Evolutionary conservation across 2,797 vertebrate species (phyloP).

Genomic region (Neosalanx taihuensis): DNA sequence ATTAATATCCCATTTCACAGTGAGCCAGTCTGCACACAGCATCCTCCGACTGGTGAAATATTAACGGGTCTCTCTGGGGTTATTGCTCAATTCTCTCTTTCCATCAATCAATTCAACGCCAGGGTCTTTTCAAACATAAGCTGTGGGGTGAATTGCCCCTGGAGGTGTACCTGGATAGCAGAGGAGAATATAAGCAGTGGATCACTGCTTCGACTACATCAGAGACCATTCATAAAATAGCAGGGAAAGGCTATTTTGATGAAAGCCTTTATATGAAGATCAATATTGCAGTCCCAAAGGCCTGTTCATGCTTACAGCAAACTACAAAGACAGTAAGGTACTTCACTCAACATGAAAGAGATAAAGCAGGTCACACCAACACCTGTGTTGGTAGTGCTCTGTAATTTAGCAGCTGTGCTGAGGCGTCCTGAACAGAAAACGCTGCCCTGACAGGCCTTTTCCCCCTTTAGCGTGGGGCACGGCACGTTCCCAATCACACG

Average conservation of each 20-base stretch:
- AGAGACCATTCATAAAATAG: not conserved
- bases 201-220: slow-evolving; percentile 31
- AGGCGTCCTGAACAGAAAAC: not conserved
- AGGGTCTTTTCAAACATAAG: slow-evolving; percentile 15
- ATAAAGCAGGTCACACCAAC: not conserved
- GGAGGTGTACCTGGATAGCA: slow-evolving; percentile 24
- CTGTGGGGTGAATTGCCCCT: slow-evolving; percentile 22
- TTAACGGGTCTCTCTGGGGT: not conserved
- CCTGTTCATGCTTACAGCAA: not conserved
- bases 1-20: slow-evolving; percentile 52
- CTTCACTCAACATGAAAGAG: not conserved
- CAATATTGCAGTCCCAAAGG: no score
- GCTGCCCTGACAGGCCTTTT: not conserved
- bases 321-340: not conserved
- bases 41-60: slow-evolving; percentile 43
- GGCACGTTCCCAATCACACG: not conserved
- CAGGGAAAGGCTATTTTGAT: no score
- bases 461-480: not conserved
- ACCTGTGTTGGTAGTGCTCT: not conserved
- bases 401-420: not conserved
- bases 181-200: slow-evolving; percentile 18
- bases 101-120: slow-evolving; percentile 41
- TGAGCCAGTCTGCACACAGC: slow-evolving; percentile 39
- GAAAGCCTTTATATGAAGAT: no score
- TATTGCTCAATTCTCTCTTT: slow-evolving; percentile 50